A percentile compares a stretch with the other conserved stretches of the same genome.
phyloP scores from a whole-genome alignment of 92 coral and sea anemone genomes.

The Paragorgia papillata region DNA sequence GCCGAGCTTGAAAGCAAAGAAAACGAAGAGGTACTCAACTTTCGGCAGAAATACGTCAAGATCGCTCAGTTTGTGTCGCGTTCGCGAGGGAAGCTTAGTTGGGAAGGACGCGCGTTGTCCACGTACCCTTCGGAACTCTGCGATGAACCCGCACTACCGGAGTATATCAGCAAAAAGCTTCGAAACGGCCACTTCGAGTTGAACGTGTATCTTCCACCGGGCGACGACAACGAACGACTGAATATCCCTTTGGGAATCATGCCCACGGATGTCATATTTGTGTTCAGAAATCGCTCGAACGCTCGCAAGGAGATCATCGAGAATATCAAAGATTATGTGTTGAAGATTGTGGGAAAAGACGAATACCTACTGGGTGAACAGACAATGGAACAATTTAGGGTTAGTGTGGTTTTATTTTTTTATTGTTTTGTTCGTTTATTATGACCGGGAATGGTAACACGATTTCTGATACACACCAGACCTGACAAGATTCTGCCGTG shows the following conservation, averaged over 20 bases:
- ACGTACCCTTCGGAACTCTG: conserved; percentile 86
- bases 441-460: no score
- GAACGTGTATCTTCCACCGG: conserved; percentile 83
- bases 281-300: conserved; percentile 57
- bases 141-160: conserved; percentile 50
- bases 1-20: conserved; percentile 87
- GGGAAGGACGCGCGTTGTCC: conserved; percentile 87
- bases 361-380: conserved; percentile 75
- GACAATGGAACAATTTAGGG: conserved; percentile 77
- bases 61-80: conserved; percentile 71
- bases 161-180: conserved; percentile 66
- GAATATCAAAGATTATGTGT: conserved; percentile 67
- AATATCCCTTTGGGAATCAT: conserved; percentile 80
- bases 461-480: no score
- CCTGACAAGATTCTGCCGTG: no score
- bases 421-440: no score
- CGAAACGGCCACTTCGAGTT: conserved; percentile 70
- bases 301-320: conserved; percentile 60
- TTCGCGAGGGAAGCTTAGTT: conserved; percentile 69
- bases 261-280: conserved; percentile 72
- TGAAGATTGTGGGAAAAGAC: conserved; percentile 90
- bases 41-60: conserved; percentile 74
- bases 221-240: conserved; percentile 80
- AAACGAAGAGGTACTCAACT: conserved; percentile 82
- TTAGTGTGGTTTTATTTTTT: no score